Conservation (phyloP, 2,113 vertebrate species). For the rabbit (Oryctolagus cuniculus) region DNA sequence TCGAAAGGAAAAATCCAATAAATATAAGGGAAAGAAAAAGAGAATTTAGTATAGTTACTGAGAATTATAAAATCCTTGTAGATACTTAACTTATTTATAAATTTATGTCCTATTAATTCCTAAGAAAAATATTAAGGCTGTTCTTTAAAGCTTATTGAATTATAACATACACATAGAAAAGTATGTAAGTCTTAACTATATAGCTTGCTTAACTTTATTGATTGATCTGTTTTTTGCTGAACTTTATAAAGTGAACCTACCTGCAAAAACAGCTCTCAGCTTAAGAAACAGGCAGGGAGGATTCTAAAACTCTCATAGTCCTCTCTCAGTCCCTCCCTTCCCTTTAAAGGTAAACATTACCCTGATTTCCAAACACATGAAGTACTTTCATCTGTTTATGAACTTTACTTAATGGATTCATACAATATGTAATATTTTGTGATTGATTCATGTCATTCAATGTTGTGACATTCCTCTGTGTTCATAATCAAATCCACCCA, state of each 20-base stretch:
- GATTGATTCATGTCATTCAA: neutral
- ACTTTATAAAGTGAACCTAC: neutral
- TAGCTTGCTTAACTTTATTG: neutral
- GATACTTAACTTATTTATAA: constrained; percentile 12
- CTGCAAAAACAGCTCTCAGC: neutral
- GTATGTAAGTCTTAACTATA: neutral
- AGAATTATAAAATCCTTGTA: neutral
- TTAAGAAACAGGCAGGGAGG: neutral
- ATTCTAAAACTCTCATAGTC: neutral
- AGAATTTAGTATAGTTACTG: constrained; percentile 27
- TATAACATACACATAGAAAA: neutral
- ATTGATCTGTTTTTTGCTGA: too few species aligned
- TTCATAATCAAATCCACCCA: neutral
- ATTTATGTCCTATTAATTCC: neutral
- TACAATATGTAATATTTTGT: neutral
- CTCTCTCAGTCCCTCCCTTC: neutral
- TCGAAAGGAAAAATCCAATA: constrained; percentile 57
- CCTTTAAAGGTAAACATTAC: neutral
- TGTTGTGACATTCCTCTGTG: neutral
- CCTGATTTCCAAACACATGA: neutral
- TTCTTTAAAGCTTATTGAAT: constrained; percentile 43
- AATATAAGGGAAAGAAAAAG: neutral
- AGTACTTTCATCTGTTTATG: neutral
- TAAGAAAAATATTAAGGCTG: neutral
- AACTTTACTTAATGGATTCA: neutral